phyloP scores from a whole-genome alignment of 2,797 vertebrate species.

The Sebastes alutus region DNA sequence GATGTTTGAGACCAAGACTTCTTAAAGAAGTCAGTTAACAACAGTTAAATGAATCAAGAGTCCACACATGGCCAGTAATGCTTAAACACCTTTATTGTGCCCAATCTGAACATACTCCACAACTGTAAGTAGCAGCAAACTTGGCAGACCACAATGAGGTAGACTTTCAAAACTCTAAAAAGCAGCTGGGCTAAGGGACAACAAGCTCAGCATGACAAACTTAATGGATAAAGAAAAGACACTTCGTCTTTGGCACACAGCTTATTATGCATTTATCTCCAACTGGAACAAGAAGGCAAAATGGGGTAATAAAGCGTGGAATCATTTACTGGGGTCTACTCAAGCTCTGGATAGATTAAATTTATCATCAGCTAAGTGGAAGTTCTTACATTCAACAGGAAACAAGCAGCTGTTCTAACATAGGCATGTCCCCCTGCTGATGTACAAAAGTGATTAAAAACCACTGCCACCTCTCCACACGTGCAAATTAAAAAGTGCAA shows the following conservation, averaged over 20 bases:
- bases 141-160: constrained; percentile 99
- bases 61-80: constrained; percentile 78
- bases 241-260: constrained; percentile 97
- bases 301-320: constrained; percentile 75
- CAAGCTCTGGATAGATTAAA: constrained; percentile 88
- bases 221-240: constrained; percentile 80
- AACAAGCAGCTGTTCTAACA: constrained; percentile 81
- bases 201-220: constrained; percentile 91
- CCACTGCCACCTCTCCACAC: constrained; percentile 90
- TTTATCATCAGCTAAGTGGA: constrained; percentile 87
- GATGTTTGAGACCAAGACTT: background rate
- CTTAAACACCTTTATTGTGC: constrained; percentile 99
- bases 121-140: constrained; percentile 93
- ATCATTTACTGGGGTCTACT: constrained; percentile 81
- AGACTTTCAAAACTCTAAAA: constrained; percentile 99
- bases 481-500: constrained; percentile 99
- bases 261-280: constrained; percentile 83
- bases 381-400: constrained; percentile 86
- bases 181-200: constrained; percentile 93
- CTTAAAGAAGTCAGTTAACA: background rate
- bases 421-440: constrained; percentile 86
- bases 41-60: background rate
- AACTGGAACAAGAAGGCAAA: constrained; percentile 81
- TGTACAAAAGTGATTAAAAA: constrained; percentile 99
- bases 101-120: constrained; percentile 96